These are phyloP conservation scores for Ataeniobius toweri DNA, from an alignment of 2,797 vertebrate species.

Conservation along the genomic window DNA sequence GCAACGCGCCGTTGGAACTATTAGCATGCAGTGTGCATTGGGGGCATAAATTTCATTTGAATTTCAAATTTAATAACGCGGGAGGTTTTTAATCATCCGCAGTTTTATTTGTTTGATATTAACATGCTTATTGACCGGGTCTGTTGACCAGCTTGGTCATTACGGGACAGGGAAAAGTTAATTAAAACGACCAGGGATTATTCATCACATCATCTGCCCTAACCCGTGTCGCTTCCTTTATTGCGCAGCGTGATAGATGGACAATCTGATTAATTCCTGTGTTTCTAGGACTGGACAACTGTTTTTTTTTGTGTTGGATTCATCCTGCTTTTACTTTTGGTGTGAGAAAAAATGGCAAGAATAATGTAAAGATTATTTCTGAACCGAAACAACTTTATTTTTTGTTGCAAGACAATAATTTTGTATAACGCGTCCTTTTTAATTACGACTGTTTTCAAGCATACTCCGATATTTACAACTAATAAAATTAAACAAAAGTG, in stretches of 20 bases:
- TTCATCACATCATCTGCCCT: conserved; percentile 99
- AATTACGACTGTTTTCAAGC: neutral
- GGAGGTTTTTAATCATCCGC: conserved; percentile 99
- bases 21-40: conserved; percentile 93
- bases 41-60: conserved; percentile 99
- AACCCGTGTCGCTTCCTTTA: conserved; percentile 97
- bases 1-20: conserved; percentile 70
- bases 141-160: conserved; percentile 99
- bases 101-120: conserved; percentile 99
- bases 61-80: conserved; percentile 99
- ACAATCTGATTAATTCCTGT: conserved; percentile 96
- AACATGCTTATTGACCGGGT: conserved; percentile 99
- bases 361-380: neutral
- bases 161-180: conserved; percentile 99
- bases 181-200: conserved; percentile 99
- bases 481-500: neutral
- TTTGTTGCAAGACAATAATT: conserved; percentile 10
- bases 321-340: neutral
- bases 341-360: conserved; percentile 1
- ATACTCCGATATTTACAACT: neutral
- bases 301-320: conserved; percentile 15
- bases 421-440: neutral
- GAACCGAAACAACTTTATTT: neutral
- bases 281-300: conserved; percentile 98
- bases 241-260: conserved; percentile 97